phyloP scores from a whole-genome alignment of 64 coral and sea anemone species.

The Acropora yongei region DNA sequence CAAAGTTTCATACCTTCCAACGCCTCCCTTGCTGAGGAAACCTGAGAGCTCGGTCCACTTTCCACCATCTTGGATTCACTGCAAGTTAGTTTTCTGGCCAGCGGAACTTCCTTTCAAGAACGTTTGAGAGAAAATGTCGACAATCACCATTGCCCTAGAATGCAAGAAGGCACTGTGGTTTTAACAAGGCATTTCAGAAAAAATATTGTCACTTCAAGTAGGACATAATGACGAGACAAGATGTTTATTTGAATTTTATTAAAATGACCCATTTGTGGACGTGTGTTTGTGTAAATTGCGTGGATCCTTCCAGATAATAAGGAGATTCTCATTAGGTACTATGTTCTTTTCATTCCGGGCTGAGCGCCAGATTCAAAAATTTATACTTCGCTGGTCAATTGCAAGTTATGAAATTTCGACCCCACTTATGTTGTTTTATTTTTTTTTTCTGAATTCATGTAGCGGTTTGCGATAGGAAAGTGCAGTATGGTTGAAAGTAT shows the following conservation, averaged over 20 bases:
- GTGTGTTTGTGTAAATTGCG: neutral
- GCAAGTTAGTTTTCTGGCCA: slow-evolving; percentile 1
- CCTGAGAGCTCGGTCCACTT: slow-evolving; percentile 27
- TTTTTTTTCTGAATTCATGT: slow-evolving; percentile 13
- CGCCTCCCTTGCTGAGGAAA: slow-evolving; percentile 84
- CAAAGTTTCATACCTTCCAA: slow-evolving; percentile 83
- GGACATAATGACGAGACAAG: neutral
- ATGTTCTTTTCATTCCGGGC: slow-evolving; percentile 24
- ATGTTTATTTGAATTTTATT: neutral
- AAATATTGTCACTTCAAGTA: neutral
- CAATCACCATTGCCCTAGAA: neutral
- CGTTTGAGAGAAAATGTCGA: slow-evolving; percentile 12
- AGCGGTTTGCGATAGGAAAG: neutral
- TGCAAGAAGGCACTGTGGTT: neutral
- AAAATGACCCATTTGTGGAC: too few species aligned
- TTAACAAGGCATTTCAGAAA: neutral
- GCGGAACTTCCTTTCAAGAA: slow-evolving; percentile 38
- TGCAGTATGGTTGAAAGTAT: slow-evolving; percentile 73
- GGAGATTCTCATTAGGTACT: neutral
- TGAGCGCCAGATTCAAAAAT: slow-evolving; percentile 56
- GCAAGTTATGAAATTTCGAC: neutral
- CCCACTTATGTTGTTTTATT: neutral
- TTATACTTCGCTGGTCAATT: slow-evolving; percentile 5
- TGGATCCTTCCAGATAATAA: neutral
- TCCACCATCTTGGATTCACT: slow-evolving; percentile 90